Evolutionary conservation across 2,888 invertebrate species (phyloP), one percentile per base, ranked within the genome.

Genomic region (Halictus ligatus): DNA sequence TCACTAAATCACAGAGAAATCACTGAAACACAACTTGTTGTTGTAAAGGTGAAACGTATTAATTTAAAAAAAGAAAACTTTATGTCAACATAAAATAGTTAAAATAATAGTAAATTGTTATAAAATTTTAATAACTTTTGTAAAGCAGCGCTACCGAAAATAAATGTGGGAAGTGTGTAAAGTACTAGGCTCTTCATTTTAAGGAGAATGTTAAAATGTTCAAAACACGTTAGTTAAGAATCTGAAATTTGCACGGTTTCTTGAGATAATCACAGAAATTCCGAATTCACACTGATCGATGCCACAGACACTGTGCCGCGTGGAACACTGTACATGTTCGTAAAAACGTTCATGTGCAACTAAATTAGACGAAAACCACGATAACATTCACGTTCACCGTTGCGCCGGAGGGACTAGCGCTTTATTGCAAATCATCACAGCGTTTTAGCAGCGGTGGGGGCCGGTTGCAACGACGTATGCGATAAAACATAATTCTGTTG

Each of bases 401-500:
- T 69, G 67, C 48, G 75, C 8, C 18, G 1, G 43, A 18, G 75
- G 58, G 10, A 83, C 78, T 76, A 54, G 60, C 60, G 8, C 15
- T 13, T 69, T 76, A 43, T 67, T 21, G 79, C 48, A 43, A 83
- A 83, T 48, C 40, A 35, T 78, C 58, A 15, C 5, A 40, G 29
- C 13, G 73, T 67, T 83, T 79, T 0, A 43, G n/a, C 48, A 74
- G 74, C 79, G 73, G 80, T 71, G 83, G 79, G 76, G 79, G 79
- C 74, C 54, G 80, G 72, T 46, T 76, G 80, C 83, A 81, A 72
- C 78, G 72, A 80, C 81, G 84, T 29, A 60, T 64, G 58, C 67
- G 81, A 88, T 84, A 84, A 84, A 81, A 43, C 74, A 35, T 81
- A 72, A 88, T 72, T 76, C 79, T n/a, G 60, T 40, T 35, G 81